Percentiles rank a stretch among this genome's conserved stretches.
Conservation (phyloP, 2,797 vertebrate species). For the Setipinna tenuifilis region DNA sequence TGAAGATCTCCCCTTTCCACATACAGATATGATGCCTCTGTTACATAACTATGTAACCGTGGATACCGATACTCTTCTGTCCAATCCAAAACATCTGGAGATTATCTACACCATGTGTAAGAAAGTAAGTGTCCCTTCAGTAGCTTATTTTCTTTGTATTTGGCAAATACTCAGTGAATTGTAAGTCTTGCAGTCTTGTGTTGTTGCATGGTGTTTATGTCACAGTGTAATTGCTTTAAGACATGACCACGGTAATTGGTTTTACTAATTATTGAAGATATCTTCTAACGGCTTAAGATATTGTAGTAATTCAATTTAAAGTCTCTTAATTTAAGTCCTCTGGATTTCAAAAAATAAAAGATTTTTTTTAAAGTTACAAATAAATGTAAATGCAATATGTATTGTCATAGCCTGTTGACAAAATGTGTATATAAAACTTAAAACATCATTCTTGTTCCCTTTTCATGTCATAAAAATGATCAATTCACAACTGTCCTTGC, state of each 20-base stretch:
- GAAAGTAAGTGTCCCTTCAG: slow-evolving; percentile 78
- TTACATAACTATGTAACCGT: slow-evolving; percentile 97
- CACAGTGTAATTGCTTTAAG: not conserved
- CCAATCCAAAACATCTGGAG: slow-evolving; percentile 92
- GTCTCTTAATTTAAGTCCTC: not conserved
- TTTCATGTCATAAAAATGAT: too few species aligned
- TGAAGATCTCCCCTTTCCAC: slow-evolving; percentile 41
- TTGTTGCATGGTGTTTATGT: not conserved
- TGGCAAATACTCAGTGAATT: not conserved
- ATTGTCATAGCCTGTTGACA: too few species aligned
- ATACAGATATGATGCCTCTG: slow-evolving; percentile 97
- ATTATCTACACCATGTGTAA: slow-evolving; percentile 97
- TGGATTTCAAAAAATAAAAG: not conserved
- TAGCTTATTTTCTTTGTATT: not conserved
- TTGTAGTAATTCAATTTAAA: not conserved
- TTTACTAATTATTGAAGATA: not conserved
- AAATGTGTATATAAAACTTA: too few species aligned
- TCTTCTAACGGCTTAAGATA: not conserved
- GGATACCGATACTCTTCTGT: slow-evolving; percentile 90
- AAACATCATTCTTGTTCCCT: too few species aligned
- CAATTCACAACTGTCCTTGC: too few species aligned
- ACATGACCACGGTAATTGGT: not conserved
- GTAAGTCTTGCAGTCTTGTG: not conserved
- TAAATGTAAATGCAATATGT: not conserved
- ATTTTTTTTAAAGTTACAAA: not conserved